Evolutionary conservation across 2,888 invertebrate species (phyloP).

Genomic region (Nebria brevicollis): DNA sequence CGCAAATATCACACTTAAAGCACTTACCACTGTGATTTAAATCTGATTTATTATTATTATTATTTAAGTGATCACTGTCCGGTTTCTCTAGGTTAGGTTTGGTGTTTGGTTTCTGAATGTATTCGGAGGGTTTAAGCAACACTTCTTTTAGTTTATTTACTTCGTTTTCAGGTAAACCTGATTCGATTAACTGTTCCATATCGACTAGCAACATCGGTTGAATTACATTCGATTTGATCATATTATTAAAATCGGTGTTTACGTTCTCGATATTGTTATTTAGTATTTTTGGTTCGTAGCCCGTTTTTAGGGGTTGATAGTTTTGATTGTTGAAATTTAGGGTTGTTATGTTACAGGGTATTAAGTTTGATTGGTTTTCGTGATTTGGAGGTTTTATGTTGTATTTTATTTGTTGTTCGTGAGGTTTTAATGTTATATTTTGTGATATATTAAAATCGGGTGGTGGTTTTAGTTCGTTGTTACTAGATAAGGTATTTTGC

Average conservation of each 20-base stretch:
- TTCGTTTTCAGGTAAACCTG: conserved; percentile 34
- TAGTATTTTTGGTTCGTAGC: conserved; percentile 26
- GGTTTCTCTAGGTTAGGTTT: conserved; percentile 33
- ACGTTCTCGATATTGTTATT: conserved; percentile 24
- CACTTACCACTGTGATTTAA: conserved; percentile 48
- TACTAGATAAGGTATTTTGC: background rate
- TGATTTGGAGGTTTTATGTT: conserved; percentile 22
- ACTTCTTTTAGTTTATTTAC: conserved; percentile 38
- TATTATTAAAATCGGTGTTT: conserved; percentile 25
- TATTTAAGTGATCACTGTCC: conserved; percentile 38
- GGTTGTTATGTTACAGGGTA: conserved; percentile 34
- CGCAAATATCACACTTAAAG: conserved; percentile 69
- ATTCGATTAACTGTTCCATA: conserved; percentile 43
- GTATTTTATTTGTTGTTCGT: conserved; percentile 17
- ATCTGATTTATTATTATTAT: conserved; percentile 30
- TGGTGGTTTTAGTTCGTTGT: background rate
- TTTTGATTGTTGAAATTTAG: conserved; percentile 29
- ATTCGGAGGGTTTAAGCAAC: conserved; percentile 16
- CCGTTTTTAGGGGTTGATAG: conserved; percentile 8
- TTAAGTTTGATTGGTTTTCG: conserved; percentile 24
- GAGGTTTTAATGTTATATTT: conserved; percentile 21
- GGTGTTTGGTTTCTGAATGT: conserved; percentile 6
- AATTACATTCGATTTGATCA: conserved; percentile 27
- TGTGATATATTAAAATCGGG: conserved; percentile 17
- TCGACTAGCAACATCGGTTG: conserved; percentile 39